Conservation (phyloP, 2,113 vertebrate species). For the Strix uralensis region DNA sequence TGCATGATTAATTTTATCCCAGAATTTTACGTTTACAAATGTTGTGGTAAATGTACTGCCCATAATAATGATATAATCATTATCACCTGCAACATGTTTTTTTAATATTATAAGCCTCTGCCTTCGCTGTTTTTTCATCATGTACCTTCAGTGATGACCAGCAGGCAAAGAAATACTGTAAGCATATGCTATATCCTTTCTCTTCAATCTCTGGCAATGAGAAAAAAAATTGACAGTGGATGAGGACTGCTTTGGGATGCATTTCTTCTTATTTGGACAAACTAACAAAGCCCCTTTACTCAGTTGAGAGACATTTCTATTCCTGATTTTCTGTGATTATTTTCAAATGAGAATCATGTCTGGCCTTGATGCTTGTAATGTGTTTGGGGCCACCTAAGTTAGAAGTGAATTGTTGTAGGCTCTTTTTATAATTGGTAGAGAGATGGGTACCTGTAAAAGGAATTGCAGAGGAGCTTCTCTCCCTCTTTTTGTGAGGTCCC, state of each 20-base stretch:
- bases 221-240: not conserved
- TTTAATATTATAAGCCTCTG: not conserved
- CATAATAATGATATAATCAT: not conserved
- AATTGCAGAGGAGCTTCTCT: not conserved
- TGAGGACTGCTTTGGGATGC: not conserved
- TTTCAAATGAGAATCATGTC: not conserved
- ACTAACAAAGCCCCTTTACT: not conserved
- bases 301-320: not conserved
- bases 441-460: not conserved
- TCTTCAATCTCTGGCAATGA: not conserved
- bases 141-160: not conserved
- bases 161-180: not conserved
- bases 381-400: not conserved
- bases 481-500: not conserved
- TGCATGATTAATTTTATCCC: not conserved
- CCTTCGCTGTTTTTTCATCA: not conserved
- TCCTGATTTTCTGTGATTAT: not conserved
- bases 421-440: not conserved
- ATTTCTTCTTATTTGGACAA: not conserved
- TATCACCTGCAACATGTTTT: too few relatives aligned
- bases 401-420: not conserved
- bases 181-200: not conserved
- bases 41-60: not conserved
- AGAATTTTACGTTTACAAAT: not conserved
- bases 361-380: not conserved